A percentile compares a stretch with the other conserved stretches of the same genome.
Evolutionary conservation across 2,888 invertebrate genomes (phyloP).

Genomic region (Xestia sexstrigata): DNA sequence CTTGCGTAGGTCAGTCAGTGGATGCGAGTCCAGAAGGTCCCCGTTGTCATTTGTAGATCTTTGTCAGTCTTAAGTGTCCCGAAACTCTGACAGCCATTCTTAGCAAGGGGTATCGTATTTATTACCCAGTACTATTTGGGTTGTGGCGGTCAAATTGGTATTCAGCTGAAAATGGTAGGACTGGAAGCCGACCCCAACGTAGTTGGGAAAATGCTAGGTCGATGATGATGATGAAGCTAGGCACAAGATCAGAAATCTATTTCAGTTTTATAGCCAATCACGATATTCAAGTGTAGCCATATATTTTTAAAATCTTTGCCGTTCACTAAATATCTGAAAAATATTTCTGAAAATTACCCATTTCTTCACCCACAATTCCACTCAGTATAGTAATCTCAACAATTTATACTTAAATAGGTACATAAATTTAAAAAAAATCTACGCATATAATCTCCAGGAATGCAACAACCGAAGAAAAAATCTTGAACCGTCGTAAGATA

Average conservation of each 20-base stretch:
- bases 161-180: neutral
- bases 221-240: neutral
- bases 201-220: too few species aligned
- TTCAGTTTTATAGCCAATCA: neutral
- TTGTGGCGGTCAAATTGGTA: too few species aligned
- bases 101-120: too few species aligned
- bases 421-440: too few species aligned
- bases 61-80: too few species aligned
- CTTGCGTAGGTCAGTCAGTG: too few species aligned
- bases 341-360: slow-evolving; percentile 2
- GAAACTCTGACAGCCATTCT: too few species aligned
- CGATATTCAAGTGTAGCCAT: neutral
- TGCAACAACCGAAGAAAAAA: slow-evolving; percentile 23
- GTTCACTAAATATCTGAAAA: neutral
- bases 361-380: neutral
- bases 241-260: neutral
- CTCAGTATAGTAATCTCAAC: neutral
- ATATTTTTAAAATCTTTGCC: neutral
- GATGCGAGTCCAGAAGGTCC: too few species aligned
- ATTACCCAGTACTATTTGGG: too few species aligned
- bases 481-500: slow-evolving; percentile 32
- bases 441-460: slow-evolving; percentile 4
- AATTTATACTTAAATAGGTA: too few species aligned
- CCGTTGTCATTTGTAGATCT: too few species aligned
- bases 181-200: neutral